These are phyloP conservation scores for Chironomus tentans DNA, from an alignment of 2,888 invertebrate species.

Conservation along the genomic window DNA sequence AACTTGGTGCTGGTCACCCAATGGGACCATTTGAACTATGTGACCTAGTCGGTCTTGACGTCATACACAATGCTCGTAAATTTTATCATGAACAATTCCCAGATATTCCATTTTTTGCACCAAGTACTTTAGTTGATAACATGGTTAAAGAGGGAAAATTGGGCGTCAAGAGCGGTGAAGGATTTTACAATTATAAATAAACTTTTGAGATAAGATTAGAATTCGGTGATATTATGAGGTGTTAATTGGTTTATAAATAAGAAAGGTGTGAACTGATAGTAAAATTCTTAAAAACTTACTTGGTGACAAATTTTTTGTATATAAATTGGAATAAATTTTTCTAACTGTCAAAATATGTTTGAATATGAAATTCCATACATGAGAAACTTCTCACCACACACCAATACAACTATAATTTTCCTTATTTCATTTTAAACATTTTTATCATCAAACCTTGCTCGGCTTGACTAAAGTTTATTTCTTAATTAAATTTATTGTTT, in stretches of 20 bases:
- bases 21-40: conserved; percentile 83
- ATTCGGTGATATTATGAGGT: no score
- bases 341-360: background rate
- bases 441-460: background rate
- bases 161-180: conserved; percentile 71
- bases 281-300: background rate
- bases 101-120: conserved; percentile 55
- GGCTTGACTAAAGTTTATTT: background rate
- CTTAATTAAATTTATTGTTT: background rate
- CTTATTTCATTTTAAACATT: background rate
- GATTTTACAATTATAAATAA: conserved; percentile 65
- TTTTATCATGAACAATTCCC: conserved; percentile 70
- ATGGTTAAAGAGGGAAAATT: conserved; percentile 69
- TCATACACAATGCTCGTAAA: conserved; percentile 63
- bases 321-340: background rate
- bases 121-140: conserved; percentile 54
- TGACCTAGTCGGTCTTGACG: conserved; percentile 79
- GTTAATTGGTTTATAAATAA: no score
- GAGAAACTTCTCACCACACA: background rate
- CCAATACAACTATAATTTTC: background rate
- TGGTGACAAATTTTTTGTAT: background rate
- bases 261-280: no score
- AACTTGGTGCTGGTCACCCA: conserved; percentile 77
- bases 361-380: background rate
- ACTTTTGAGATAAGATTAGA: no score